phyloP scores from a whole-genome alignment of 1,140 invertebrate genomes.

The Battus philenor region DNA sequence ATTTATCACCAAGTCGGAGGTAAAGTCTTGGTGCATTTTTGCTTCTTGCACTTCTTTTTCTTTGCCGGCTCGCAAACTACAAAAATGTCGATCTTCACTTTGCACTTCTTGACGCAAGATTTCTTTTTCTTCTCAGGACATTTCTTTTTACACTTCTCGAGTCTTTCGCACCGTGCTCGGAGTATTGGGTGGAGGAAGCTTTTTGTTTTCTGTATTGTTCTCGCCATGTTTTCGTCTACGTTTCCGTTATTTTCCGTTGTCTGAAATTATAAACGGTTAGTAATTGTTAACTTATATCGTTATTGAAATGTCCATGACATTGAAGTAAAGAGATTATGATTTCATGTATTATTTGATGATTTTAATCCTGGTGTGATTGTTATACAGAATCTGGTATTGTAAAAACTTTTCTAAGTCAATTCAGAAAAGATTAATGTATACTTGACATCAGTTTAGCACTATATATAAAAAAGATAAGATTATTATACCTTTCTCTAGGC shows the following conservation, averaged over 20 bases:
- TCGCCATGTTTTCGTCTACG: constrained; percentile 19
- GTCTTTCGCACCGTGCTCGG: constrained; percentile 23
- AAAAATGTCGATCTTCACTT: constrained; percentile 27
- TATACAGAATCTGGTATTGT: too few species aligned
- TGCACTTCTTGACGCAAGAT: constrained; percentile 27
- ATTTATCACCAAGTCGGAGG: constrained; percentile 32
- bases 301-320: too few species aligned
- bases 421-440: too few species aligned
- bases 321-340: too few species aligned
- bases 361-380: too few species aligned
- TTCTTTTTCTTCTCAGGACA: constrained; percentile 24
- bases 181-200: constrained; percentile 27
- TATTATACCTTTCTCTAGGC: too few species aligned
- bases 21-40: constrained; percentile 34
- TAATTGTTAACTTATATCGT: too few species aligned
- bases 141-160: constrained; percentile 23
- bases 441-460: too few species aligned
- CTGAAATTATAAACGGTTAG: too few species aligned
- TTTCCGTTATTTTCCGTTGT: constrained; percentile 24
- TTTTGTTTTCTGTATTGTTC: constrained; percentile 25
- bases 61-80: constrained; percentile 22
- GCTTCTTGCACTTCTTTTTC: constrained; percentile 21
- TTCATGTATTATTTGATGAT: too few species aligned
- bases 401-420: too few species aligned
- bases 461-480: too few species aligned